Evolutionary conservation across 37 sponge, comb jelly and placozoan genomes (phyloP).

Genomic region (Spongilla lacustris): DNA sequence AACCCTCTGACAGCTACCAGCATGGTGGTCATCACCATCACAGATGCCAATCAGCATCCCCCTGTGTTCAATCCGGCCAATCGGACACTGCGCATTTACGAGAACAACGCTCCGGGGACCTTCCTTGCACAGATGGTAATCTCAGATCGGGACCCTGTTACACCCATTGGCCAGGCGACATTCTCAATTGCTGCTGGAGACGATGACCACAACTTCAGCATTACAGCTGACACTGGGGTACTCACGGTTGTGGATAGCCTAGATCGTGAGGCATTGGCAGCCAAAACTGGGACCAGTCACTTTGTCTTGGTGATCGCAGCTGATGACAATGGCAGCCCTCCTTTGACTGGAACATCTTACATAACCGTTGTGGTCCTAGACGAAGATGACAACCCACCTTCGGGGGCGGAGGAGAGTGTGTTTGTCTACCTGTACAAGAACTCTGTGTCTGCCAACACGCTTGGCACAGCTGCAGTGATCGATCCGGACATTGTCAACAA

Average conservation of each 20-base stretch:
- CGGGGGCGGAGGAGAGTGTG: slow-evolving; percentile 39
- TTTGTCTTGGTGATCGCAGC: slow-evolving; percentile 66
- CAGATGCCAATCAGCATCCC: slow-evolving; percentile 70
- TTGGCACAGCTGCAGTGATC: slow-evolving; percentile 47
- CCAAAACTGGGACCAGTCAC: background rate
- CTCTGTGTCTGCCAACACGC: background rate
- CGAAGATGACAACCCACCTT: slow-evolving; percentile 70
- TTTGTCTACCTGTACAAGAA: slow-evolving; percentile 45
- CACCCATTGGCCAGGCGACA: slow-evolving; percentile 28
- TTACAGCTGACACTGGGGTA: slow-evolving; percentile 32
- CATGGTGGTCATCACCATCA: slow-evolving; percentile 35
- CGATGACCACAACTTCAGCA: slow-evolving; percentile 18
- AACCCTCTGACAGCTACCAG: slow-evolving; percentile 5
- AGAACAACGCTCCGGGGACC: slow-evolving; percentile 17
- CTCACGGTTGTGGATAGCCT: slow-evolving; percentile 13
- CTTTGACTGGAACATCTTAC: slow-evolving; percentile 48
- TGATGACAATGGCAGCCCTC: slow-evolving; percentile 58
- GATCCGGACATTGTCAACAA: slow-evolving; percentile 74
- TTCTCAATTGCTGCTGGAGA: slow-evolving; percentile 50
- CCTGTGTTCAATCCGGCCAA: slow-evolving; percentile 46
- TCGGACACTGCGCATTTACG: slow-evolving; percentile 2
- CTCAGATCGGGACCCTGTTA: slow-evolving; percentile 52
- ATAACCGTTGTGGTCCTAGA: slow-evolving; percentile 56
- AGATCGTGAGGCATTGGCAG: slow-evolving; percentile 47
- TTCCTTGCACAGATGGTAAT: slow-evolving; percentile 22